phyloP scores from a whole-genome alignment of 2,797 vertebrate species.

The Acipenser ruthenus region DNA sequence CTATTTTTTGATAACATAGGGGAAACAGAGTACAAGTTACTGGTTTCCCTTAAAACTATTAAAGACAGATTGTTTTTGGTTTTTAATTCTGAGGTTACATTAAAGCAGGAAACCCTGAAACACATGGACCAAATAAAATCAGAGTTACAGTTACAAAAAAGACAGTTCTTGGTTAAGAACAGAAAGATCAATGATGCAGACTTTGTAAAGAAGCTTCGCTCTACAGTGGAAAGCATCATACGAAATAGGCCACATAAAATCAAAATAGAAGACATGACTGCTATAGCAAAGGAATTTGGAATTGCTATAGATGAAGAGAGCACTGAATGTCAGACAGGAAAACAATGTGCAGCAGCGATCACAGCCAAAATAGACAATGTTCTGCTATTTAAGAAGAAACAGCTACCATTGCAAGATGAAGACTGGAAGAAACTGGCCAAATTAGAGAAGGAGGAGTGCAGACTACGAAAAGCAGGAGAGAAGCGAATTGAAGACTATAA shows the following conservation, averaged over 20 bases:
- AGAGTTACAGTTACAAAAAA: no score
- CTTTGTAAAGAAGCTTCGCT: no score
- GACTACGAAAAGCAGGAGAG: slow-evolving; percentile 25
- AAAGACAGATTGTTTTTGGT: no score
- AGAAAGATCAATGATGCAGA: no score
- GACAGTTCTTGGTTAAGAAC: no score
- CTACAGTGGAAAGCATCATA: no score
- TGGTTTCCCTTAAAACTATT: no score
- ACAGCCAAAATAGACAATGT: slow-evolving; percentile 27
- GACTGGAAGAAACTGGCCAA: slow-evolving; percentile 37
- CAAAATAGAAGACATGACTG: slow-evolving; percentile 41
- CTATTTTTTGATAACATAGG: no score
- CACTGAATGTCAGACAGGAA: slow-evolving; percentile 36
- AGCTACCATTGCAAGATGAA: slow-evolving; percentile 45
- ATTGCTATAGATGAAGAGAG: slow-evolving; percentile 49
- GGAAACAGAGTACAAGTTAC: no score
- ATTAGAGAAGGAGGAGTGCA: slow-evolving; percentile 46
- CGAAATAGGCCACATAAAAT: slow-evolving; percentile 1
- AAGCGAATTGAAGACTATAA: slow-evolving; percentile 26
- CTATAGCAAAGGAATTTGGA: slow-evolving; percentile 21
- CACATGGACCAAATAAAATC: no score
- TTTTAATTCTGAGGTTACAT: no score
- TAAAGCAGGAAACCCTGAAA: no score
- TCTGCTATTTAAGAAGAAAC: slow-evolving; percentile 33
- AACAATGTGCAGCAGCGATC: slow-evolving; percentile 28